phyloP scores from a whole-genome alignment of 1,140 invertebrate species.

The Araneus ventricosus region DNA sequence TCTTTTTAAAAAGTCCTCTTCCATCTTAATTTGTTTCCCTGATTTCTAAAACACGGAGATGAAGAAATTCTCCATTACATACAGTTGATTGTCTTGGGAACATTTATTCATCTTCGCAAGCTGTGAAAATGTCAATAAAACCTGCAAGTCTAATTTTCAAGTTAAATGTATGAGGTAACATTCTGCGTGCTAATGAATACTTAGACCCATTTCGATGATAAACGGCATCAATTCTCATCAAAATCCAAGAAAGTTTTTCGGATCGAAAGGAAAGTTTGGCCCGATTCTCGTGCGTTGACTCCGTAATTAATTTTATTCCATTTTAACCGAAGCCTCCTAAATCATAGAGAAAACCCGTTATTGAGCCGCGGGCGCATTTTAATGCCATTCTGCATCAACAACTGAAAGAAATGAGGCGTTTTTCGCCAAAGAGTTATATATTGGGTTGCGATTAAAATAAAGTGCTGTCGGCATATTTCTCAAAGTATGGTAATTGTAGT shows the following conservation, averaged over 20 bases:
- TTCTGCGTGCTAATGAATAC: not conserved
- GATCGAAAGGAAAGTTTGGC: not conserved
- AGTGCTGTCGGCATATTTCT: too few relatives aligned
- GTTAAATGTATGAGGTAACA: not conserved
- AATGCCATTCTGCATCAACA: not conserved
- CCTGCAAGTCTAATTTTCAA: not conserved
- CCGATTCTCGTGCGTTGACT: constrained; percentile 5
- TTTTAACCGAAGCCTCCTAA: not conserved
- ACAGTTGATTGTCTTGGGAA: too few relatives aligned
- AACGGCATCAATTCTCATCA: not conserved
- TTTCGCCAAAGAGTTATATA: not conserved
- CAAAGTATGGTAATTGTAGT: too few relatives aligned
- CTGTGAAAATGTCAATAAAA: not conserved
- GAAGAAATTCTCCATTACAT: too few relatives aligned
- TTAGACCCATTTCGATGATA: not conserved
- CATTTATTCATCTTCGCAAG: not conserved
- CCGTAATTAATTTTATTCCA: constrained; percentile 1
- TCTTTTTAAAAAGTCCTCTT: too few relatives aligned
- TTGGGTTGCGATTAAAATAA: too few relatives aligned
- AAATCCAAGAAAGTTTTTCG: not conserved
- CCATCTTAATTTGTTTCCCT: too few relatives aligned
- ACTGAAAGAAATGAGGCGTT: not conserved
- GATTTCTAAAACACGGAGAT: too few relatives aligned
- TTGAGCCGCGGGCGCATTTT: not conserved
- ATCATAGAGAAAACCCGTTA: constrained; percentile 18